A percentile compares a stretch with the other conserved stretches of the same genome.
Conservation (phyloP, 2,797 vertebrate genomes). For the Siniperca obscura region DNA sequence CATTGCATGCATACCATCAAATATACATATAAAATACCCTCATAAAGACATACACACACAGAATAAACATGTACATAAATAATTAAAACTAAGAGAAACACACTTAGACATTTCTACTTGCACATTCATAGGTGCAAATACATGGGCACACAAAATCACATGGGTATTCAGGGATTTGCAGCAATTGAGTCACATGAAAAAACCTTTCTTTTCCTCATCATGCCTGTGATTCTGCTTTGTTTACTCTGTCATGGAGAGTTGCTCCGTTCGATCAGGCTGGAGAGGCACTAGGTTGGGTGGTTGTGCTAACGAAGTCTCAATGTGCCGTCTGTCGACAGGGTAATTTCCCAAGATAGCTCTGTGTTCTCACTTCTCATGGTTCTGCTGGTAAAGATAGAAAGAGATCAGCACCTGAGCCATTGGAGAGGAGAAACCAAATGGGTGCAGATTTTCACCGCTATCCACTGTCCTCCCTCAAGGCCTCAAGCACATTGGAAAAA, state of each 20-base stretch:
- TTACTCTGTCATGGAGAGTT: slow-evolving; percentile 70
- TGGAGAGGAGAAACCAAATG: slow-evolving; percentile 57
- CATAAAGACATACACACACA: slow-evolving; percentile 3
- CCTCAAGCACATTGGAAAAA: slow-evolving; percentile 21
- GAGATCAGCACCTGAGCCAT: slow-evolving; percentile 68
- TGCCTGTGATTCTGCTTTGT: slow-evolving; percentile 71
- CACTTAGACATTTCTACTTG: slow-evolving; percentile 5
- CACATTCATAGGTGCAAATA: slow-evolving; percentile 29
- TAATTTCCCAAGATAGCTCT: slow-evolving; percentile 80
- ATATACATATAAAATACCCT: slow-evolving; percentile 18
- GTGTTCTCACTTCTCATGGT: slow-evolving; percentile 62
- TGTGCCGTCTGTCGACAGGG: slow-evolving; percentile 76
- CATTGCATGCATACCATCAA: background rate
- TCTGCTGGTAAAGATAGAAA: slow-evolving; percentile 63
- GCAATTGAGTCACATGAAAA: slow-evolving; percentile 49
- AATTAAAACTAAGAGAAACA: slow-evolving; percentile 47
- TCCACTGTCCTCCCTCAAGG: slow-evolving; percentile 18
- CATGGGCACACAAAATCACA: slow-evolving; percentile 31
- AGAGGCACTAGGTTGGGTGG: slow-evolving; percentile 66
- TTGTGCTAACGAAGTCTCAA: slow-evolving; percentile 79
- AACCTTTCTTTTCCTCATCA: slow-evolving; percentile 46
- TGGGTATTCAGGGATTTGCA: slow-evolving; percentile 33
- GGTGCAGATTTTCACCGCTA: slow-evolving; percentile 28
- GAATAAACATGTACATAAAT: slow-evolving; percentile 1
- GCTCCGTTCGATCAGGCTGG: slow-evolving; percentile 70